Base-by-base conservation (phyloP, 2,113 vertebrate genomes). In the Nicator chloris region DNA sequence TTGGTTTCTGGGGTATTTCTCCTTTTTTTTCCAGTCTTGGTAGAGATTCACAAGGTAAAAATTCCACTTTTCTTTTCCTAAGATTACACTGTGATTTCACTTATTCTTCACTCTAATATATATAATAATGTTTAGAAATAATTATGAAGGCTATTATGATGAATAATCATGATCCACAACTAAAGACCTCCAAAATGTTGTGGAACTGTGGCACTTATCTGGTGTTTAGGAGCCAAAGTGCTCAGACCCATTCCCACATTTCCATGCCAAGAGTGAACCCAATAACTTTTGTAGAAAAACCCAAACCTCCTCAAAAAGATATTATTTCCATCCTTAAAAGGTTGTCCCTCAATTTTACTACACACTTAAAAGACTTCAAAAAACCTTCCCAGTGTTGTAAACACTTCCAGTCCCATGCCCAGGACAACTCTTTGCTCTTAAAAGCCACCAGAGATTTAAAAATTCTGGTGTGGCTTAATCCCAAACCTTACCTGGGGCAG, bases 91-190 rank as follows among this genome's bases (percentile, higher is more conserved):
- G 19, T 20, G 6, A 54, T 60, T 66, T 54, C 9, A 42, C 17
- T 50, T 63, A 77, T 24, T 71, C 17, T 10, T 4, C 2, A 50
- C 37, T 64, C 42, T 1, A 71, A 37, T 5, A 33, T 1, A 22
- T 24, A 27, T 4, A 37, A 15, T 4, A 8, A 23, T 10, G 0
- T 49, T 26, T 33, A 6, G 3, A 11, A 14, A 12, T 9, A 8
- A 35, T 42, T 11, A 15, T 33, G 10, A 66, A 66, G 15, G 23
- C 2, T 3, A 8, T 75, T 18, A 10, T 6, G 6, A 37, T 37
- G 4, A 50, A 40, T 42, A 50, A 81, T 33, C 30, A 24, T 5
- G 3, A 80, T 2, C 11, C 14, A n/a, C 2, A 3, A 66, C 4
- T 33, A 2, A 68, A 86, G 73, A 17, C 0, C 5, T 19, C 35